phyloP scores from a whole-genome alignment of 2,797 vertebrate genomes.

The Calcarius lapponicus region DNA sequence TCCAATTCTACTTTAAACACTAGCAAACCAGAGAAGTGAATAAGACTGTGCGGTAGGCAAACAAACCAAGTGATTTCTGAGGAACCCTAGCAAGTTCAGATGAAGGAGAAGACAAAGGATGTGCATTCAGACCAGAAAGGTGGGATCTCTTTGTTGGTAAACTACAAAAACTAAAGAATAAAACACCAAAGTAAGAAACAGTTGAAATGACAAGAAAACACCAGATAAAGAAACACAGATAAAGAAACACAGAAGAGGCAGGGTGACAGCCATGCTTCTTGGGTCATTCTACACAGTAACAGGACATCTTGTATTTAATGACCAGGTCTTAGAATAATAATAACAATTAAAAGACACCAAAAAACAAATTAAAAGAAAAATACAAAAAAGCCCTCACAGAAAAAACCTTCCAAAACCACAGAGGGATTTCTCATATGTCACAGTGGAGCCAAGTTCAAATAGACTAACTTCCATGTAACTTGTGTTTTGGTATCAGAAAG shows the following conservation, averaged over 20 bases:
- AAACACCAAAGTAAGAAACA: neutral
- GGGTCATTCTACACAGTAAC: neutral
- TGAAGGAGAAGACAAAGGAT: neutral
- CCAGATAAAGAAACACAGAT: neutral
- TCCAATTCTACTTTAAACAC: neutral
- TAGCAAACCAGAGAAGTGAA: neutral
- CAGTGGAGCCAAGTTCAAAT: neutral
- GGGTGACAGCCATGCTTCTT: neutral
- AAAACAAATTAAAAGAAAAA: neutral
- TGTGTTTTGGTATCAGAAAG: neutral
- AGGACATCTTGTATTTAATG: neutral
- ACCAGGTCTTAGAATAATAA: neutral
- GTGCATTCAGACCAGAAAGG: rapidly evolving
- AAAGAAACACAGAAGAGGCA: neutral
- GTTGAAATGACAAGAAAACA: neutral
- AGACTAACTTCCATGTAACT: neutral
- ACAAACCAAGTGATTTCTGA: neutral
- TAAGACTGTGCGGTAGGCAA: neutral
- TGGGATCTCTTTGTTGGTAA: neutral
- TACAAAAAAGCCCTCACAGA: neutral
- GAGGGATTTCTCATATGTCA: neutral
- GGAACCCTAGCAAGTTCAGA: neutral
- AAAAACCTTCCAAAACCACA: rapidly evolving
- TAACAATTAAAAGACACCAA: neutral
- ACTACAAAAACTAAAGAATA: neutral